Percentiles rank a stretch among this genome's conserved stretches.
Conservation (phyloP, 1,140 invertebrate genomes). For the Drosophila nasuta region DNA sequence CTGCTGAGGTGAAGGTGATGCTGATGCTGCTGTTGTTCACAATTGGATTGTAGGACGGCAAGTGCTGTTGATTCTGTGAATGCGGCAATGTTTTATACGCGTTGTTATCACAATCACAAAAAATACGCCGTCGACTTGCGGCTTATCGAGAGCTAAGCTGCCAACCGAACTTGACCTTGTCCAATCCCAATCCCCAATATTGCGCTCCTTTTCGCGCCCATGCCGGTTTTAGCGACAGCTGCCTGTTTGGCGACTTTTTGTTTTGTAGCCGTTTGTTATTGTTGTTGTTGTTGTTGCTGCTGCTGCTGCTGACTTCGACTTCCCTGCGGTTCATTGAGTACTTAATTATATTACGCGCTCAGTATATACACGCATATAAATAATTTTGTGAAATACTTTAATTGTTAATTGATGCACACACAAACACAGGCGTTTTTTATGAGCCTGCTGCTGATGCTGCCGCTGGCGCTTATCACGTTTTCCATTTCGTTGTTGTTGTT, state of each 20-base stretch:
- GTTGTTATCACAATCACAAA: slow-evolving; percentile 44
- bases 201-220: slow-evolving; percentile 49
- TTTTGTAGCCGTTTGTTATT: slow-evolving; percentile 16
- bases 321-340: slow-evolving; percentile 79
- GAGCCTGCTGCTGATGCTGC: slow-evolving; percentile 11
- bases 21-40: slow-evolving; percentile 19
- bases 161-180: slow-evolving; percentile 66
- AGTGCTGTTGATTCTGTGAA: slow-evolving; percentile 51
- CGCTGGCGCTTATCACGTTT: slow-evolving; percentile 69
- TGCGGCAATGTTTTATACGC: slow-evolving; percentile 64
- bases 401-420: slow-evolving; percentile 33
- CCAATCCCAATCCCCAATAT: slow-evolving; percentile 28
- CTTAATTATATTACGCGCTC: slow-evolving; percentile 63
- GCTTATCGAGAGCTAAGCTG: slow-evolving; percentile 56
- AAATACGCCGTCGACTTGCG: slow-evolving; percentile 62
- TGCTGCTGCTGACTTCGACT: slow-evolving; percentile 48
- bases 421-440: slow-evolving; percentile 15
- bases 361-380: slow-evolving; percentile 40
- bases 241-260: slow-evolving; percentile 73
- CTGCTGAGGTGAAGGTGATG: neutral
- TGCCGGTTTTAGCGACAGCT: slow-evolving; percentile 57
- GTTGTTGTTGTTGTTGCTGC: slow-evolving; percentile 31
- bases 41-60: slow-evolving; percentile 46
- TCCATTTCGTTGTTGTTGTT: slow-evolving; percentile 17
- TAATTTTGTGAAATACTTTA: slow-evolving; percentile 44